A percentile compares a stretch with the other conserved stretches of the same genome.
phyloP scores from a whole-genome alignment of 2,797 vertebrate genomes.

The Muscicapa striata region DNA sequence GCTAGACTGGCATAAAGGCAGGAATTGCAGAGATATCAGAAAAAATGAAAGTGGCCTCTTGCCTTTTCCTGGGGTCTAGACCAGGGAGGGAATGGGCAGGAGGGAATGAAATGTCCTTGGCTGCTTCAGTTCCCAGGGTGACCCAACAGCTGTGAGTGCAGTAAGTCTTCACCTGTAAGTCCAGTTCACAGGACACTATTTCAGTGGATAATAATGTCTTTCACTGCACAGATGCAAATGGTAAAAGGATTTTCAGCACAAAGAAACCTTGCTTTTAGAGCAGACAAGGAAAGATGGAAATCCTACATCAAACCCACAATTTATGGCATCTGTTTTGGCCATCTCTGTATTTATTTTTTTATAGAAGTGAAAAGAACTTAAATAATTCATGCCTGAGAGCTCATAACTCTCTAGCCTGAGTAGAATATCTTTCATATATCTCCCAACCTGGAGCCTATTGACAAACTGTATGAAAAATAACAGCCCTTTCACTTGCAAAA shows the following conservation, averaged over 20 bases:
- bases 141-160: not conserved
- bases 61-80: not conserved
- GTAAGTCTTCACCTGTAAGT: not conserved
- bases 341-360: slow-evolving; percentile 59
- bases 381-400: slow-evolving; percentile 73
- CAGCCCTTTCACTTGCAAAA: slow-evolving; percentile 62
- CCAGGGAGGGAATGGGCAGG: not conserved
- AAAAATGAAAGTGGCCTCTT: not conserved
- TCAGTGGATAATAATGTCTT: not conserved
- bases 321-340: slow-evolving; percentile 56
- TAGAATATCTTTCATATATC: slow-evolving; percentile 68
- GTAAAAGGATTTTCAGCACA: slow-evolving; percentile 29
- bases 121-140: not conserved
- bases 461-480: slow-evolving; percentile 69
- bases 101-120: not conserved
- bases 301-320: slow-evolving; percentile 29
- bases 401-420: slow-evolving; percentile 55
- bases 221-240: slow-evolving; percentile 13
- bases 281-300: slow-evolving; percentile 59
- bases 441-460: slow-evolving; percentile 65
- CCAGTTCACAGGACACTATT: not conserved
- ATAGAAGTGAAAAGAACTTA: slow-evolving; percentile 63
- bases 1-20: not conserved
- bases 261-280: slow-evolving; percentile 19
- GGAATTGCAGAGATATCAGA: not conserved